phyloP scores from a whole-genome alignment of 2,113 vertebrate genomes.

The Prietella phreatophila region DNA sequence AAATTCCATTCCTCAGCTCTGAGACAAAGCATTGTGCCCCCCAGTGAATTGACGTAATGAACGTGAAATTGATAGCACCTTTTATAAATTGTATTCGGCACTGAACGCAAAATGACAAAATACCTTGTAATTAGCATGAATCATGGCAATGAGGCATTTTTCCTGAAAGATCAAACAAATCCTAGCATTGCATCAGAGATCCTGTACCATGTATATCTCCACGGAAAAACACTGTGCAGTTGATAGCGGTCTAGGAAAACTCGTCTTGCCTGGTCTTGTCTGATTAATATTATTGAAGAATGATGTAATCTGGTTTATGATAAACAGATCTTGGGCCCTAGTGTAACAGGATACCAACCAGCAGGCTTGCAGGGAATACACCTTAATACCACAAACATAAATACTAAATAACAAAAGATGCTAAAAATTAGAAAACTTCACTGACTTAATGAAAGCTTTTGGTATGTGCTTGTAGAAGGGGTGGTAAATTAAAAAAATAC shows the following conservation, averaged over 20 bases:
- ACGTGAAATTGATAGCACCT: neutral
- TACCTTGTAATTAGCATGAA: neutral
- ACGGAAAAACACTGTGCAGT: neutral
- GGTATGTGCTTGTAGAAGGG: neutral
- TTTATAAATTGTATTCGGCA: neutral
- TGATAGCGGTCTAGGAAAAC: neutral
- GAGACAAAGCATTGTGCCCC: neutral
- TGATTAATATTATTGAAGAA: conserved; percentile 1
- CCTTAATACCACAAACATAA: neutral
- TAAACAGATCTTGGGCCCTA: neutral
- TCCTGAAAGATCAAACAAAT: neutral
- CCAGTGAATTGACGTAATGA: neutral
- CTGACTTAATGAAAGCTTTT: neutral
- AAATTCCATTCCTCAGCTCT: neutral
- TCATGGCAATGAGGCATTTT: neutral
- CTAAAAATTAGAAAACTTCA: neutral
- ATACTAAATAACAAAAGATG: neutral
- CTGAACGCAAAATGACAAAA: neutral
- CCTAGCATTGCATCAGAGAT: neutral
- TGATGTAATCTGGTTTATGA: neutral
- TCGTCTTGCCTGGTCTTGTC: neutral
- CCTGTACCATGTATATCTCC: neutral
- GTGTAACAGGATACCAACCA: neutral
- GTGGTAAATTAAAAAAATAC: neutral
- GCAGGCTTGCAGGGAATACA: neutral